A percentile compares a stretch with the other conserved stretches of the same genome.
These are phyloP conservation scores for Heliconius eleuchia DNA, from an alignment of 1,140 invertebrate genomes.

Conservation along the genomic window DNA sequence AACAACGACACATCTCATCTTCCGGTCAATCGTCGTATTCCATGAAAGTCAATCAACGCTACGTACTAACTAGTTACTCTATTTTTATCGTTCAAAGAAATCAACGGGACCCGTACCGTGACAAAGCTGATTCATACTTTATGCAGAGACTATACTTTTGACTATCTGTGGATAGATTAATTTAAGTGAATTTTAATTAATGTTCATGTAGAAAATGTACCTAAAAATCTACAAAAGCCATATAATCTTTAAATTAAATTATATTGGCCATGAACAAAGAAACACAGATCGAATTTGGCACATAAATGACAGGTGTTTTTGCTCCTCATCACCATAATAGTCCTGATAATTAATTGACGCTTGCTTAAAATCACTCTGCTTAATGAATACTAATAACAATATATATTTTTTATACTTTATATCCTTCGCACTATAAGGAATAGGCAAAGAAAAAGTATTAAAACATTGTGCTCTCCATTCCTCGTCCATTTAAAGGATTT, in stretches of 20 bases:
- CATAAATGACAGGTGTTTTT: not conserved
- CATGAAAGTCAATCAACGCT: slow-evolving; percentile 72
- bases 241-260: not conserved
- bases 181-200: slow-evolving; percentile 24
- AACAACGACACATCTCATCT: slow-evolving; percentile 51
- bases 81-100: slow-evolving; percentile 71
- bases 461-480: not conserved
- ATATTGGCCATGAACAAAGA: not conserved
- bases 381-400: not conserved
- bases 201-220: not conserved
- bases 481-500: not conserved
- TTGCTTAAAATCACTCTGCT: not conserved
- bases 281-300: not conserved
- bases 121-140: slow-evolving; percentile 50
- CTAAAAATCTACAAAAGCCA: not conserved
- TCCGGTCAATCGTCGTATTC: slow-evolving; percentile 61
- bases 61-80: slow-evolving; percentile 52
- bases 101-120: slow-evolving; percentile 51
- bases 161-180: slow-evolving; percentile 28
- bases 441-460: not conserved
- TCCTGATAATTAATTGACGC: not conserved
- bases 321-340: not conserved
- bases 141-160: slow-evolving; percentile 37
- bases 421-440: no score
- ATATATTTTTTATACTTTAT: not conserved